phyloP scores from a whole-genome alignment of 2,888 invertebrate genomes.

The Chrysolina haemoptera region DNA sequence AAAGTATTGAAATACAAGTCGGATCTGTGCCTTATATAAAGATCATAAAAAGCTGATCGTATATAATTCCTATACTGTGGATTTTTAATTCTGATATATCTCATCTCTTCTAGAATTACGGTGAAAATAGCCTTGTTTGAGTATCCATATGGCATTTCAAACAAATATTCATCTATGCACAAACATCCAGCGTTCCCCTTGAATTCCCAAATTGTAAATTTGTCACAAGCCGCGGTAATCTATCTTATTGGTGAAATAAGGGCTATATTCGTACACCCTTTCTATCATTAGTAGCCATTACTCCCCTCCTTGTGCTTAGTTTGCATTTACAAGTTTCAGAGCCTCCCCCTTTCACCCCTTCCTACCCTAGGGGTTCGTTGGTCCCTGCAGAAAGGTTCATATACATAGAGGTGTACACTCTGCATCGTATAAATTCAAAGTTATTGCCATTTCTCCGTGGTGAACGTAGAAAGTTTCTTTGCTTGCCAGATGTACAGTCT shows the following conservation, averaged over 20 bases:
- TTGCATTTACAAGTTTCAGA: constrained; percentile 70
- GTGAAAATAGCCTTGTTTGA: not conserved
- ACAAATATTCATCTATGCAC: constrained; percentile 22
- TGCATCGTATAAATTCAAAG: constrained; percentile 52
- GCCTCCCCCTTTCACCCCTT: constrained; percentile 45
- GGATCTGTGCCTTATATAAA: too few species aligned
- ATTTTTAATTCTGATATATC: too few species aligned
- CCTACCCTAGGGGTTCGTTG: constrained; percentile 59
- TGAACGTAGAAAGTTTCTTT: constrained; percentile 53
- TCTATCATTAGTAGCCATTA: constrained; percentile 69
- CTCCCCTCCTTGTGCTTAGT: constrained; percentile 70
- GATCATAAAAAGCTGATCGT: too few species aligned
- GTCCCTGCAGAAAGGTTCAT: constrained; percentile 68
- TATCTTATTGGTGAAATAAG: constrained; percentile 68
- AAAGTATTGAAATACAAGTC: too few species aligned
- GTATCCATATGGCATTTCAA: not conserved
- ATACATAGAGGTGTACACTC: constrained; percentile 71
- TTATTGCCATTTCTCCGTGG: constrained; percentile 47
- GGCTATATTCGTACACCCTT: constrained; percentile 67
- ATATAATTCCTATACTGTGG: too few species aligned
- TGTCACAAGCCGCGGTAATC: constrained; percentile 67
- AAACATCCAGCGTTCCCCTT: constrained; percentile 31
- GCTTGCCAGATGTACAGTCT: constrained; percentile 46
- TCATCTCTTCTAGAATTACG: not conserved
- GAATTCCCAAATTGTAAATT: constrained; percentile 67